phyloP scores from a whole-genome alignment of 2,113 vertebrate species.

The Hippocampus zosterae region DNA sequence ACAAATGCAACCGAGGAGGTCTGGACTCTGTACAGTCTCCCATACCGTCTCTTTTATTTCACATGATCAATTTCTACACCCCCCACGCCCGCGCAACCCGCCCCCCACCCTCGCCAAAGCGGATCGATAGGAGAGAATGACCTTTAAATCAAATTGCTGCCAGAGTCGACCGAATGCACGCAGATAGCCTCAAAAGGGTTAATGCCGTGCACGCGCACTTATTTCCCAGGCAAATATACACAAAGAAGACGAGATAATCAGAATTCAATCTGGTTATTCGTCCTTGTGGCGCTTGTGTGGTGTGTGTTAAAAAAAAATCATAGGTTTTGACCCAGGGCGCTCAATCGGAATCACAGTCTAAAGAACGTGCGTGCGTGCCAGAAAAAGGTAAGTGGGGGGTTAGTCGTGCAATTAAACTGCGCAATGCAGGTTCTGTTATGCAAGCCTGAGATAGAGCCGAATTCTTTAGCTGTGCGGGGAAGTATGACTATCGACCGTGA shows the following conservation, averaged over 20 bases:
- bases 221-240: conserved; percentile 23
- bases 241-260: conserved; percentile 37
- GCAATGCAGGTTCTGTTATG: not conserved
- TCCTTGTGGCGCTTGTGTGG: not conserved
- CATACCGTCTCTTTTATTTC: conserved; percentile 70
- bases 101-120: conserved; percentile 68
- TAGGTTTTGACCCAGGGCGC: conserved; percentile 28
- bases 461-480: not conserved
- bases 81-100: conserved; percentile 53
- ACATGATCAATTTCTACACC: conserved; percentile 73
- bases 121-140: conserved; percentile 77
- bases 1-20: conserved; percentile 56
- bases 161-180: conserved; percentile 66
- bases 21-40: conserved; percentile 61
- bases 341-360: conserved; percentile 23
- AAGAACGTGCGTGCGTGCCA: conserved; percentile 40
- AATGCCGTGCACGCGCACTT: conserved; percentile 29
- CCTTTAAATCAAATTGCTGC: conserved; percentile 79
- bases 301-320: conserved; percentile 15
- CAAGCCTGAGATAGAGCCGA: not conserved
- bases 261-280: conserved; percentile 41
- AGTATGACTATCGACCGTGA: not conserved
- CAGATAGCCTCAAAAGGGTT: conserved; percentile 66
- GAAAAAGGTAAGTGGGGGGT: conserved; percentile 2
- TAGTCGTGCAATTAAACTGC: conserved; percentile 42